These are phyloP conservation scores for Channa striata DNA, from an alignment of 2,797 vertebrate species.

Conservation along the genomic window DNA sequence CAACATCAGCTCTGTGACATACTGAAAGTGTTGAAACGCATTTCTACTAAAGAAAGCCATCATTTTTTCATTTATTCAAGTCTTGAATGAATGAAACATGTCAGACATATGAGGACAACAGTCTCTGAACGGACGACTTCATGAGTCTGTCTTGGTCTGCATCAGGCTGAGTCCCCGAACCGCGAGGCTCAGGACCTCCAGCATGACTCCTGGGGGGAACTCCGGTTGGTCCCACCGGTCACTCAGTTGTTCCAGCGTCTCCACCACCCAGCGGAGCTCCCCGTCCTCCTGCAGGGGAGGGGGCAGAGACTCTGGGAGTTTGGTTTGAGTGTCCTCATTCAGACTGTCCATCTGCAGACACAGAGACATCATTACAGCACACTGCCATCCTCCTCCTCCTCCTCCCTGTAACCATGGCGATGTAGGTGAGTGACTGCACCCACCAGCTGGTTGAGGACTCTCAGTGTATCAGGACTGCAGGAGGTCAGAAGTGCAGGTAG, in stretches of 20 bases:
- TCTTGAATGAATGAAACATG: no score
- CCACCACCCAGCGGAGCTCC: conserved; percentile 11
- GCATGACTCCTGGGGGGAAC: neutral
- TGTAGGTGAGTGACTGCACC: neutral
- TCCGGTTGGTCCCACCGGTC: neutral
- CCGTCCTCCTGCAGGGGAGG: conserved; percentile 11
- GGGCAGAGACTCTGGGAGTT: neutral
- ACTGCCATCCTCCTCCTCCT: no score
- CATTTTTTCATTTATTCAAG: no score
- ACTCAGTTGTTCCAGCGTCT: neutral
- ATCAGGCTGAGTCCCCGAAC: conserved; percentile 11
- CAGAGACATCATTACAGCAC: no score
- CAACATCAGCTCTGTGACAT: no score
- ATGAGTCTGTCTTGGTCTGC: neutral
- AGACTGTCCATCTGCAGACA: conserved; percentile 2
- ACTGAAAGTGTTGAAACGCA: no score
- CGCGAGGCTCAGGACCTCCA: conserved; percentile 19
- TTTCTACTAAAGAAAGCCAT: no score
- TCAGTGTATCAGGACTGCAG: neutral
- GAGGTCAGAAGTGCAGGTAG: neutral
- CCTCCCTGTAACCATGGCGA: no score
- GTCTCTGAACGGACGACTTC: no score
- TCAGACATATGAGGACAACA: no score
- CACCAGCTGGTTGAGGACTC: conserved; percentile 2
- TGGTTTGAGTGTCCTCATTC: neutral